phyloP scores from a whole-genome alignment of 2,797 vertebrate species.

The Sandelia bainsii region DNA sequence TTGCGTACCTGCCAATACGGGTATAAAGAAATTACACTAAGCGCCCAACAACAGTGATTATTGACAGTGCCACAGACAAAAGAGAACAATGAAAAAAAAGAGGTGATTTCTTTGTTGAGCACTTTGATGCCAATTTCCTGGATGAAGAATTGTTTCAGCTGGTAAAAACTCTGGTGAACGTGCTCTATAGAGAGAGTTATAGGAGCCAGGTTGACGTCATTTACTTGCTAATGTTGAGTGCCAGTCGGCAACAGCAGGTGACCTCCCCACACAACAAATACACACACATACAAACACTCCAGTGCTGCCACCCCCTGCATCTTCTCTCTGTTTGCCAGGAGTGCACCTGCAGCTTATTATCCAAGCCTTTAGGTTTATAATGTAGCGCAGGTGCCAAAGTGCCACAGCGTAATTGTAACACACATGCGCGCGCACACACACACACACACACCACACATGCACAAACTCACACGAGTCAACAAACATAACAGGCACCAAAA shows the following conservation, averaged over 20 bases:
- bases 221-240: slow-evolving; percentile 60
- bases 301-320: slow-evolving; percentile 38
- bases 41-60: slow-evolving; percentile 75
- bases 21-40: slow-evolving; percentile 73
- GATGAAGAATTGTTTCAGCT: slow-evolving; percentile 25
- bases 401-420: slow-evolving; percentile 68
- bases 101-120: slow-evolving; percentile 20
- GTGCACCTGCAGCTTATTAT: slow-evolving; percentile 92
- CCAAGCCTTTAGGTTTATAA: slow-evolving; percentile 86
- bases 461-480: slow-evolving; percentile 40
- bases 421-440: slow-evolving; percentile 44
- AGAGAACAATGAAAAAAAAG: slow-evolving; percentile 1
- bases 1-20: slow-evolving; percentile 70
- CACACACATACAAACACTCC: slow-evolving; percentile 37
- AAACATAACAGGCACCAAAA: slow-evolving; percentile 67
- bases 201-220: slow-evolving; percentile 61
- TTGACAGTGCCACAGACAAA: slow-evolving; percentile 60
- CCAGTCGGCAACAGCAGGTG: slow-evolving; percentile 80
- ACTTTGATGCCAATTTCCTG: slow-evolving; percentile 45
- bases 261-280: slow-evolving; percentile 38
- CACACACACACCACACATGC: slow-evolving; percentile 11
- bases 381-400: slow-evolving; percentile 89
- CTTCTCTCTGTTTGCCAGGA: slow-evolving; percentile 73
- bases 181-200: slow-evolving; percentile 24
- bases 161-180: slow-evolving; percentile 27